Conservation (phyloP, 2,113 vertebrate genomes). For the Alaudala cheleensis region DNA sequence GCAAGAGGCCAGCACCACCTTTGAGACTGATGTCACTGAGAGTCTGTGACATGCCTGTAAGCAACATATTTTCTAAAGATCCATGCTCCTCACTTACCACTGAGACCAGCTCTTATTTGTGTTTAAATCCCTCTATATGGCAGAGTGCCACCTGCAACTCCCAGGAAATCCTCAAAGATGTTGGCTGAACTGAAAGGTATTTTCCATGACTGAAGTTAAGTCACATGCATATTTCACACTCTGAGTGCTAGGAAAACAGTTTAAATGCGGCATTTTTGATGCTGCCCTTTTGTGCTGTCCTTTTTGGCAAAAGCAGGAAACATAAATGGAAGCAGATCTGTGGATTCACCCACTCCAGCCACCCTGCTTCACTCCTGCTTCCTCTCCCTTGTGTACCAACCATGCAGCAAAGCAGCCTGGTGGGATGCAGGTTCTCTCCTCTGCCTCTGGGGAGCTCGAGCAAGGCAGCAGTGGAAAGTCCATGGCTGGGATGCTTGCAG, state of each 20-base stretch:
- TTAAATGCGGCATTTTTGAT: background rate
- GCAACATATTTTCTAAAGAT: background rate
- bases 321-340: background rate
- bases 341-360: background rate
- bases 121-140: background rate
- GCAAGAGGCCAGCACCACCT: slow-evolving; percentile 8
- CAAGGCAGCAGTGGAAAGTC: accelerated
- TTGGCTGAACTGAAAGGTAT: background rate
- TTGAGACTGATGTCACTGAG: background rate
- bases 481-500: background rate
- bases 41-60: background rate
- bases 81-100: background rate
- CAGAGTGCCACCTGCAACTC: background rate
- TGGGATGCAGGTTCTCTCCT: background rate
- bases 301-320: background rate
- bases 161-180: background rate
- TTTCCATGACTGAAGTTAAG: background rate
- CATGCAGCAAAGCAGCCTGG: background rate
- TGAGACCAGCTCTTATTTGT: background rate
- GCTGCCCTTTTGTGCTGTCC: background rate
- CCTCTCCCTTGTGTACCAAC: background rate
- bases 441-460: accelerated
- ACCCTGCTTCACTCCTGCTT: background rate
- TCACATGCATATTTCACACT: background rate
- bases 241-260: background rate